These are phyloP conservation scores for Meghimatium bilineatum DNA, from an alignment of 2,888 invertebrate genomes.

Conservation along the genomic window DNA sequence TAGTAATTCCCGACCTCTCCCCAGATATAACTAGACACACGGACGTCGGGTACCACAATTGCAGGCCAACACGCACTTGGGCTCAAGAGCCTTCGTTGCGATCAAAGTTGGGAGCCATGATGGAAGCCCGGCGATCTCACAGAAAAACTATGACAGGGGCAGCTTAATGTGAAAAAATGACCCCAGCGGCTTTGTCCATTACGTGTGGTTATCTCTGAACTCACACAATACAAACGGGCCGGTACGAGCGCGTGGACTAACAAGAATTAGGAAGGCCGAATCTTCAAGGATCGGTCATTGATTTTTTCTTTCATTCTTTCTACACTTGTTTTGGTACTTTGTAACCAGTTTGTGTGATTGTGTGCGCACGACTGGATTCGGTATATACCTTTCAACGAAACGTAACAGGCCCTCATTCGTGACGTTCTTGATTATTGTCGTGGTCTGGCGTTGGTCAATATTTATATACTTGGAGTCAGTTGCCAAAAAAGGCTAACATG, in stretches of 20 bases:
- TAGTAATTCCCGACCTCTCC: neutral
- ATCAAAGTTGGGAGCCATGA: neutral
- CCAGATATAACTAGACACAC: neutral
- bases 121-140: neutral
- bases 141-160: conserved; percentile 12
- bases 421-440: too few relatives aligned
- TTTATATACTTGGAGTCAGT: too few relatives aligned
- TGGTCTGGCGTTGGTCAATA: too few relatives aligned
- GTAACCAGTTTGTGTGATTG: neutral
- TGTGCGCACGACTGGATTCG: too few relatives aligned
- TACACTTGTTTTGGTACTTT: neutral
- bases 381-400: too few relatives aligned
- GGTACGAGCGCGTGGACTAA: neutral
- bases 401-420: too few relatives aligned
- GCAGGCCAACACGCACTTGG: conserved; percentile 1
- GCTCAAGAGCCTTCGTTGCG: neutral
- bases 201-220: conserved; percentile 21
- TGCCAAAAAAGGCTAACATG: too few relatives aligned
- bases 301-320: neutral
- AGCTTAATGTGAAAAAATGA: conserved; percentile 29
- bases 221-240: neutral
- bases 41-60: neutral
- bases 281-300: neutral
- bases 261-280: neutral
- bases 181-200: conserved; percentile 18